Evolutionary conservation across 2,888 invertebrate genomes (phyloP), one percentile per base, ranked within the genome.

Genomic region (Drosophila pseudotalamancana): DNA sequence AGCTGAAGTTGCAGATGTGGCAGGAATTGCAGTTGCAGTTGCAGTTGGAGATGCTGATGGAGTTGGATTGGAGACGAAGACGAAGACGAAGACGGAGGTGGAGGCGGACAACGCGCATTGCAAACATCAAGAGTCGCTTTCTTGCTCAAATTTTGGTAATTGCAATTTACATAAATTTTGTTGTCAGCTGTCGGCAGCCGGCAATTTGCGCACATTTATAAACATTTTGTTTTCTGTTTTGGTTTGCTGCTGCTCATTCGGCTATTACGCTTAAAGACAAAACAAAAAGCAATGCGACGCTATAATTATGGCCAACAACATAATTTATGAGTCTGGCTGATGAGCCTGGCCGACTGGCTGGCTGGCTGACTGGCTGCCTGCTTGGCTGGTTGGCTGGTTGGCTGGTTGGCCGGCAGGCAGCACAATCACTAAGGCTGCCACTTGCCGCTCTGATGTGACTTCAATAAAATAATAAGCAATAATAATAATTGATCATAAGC

Each of bases 91-190:
- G n/a, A n/a, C n/a, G n/a, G n/a, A n/a, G n/a, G n/a, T n/a, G n/a
- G n/a, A 35, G n/a, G 49, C 6, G 43, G 27, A 50, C 37, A 49
- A 18, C 9, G 29, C 14, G 42, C 51, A 51, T 31, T 19, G 35
- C 25, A 9, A 23, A 23, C 45, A 29, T 35, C 35, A 34, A 31
- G 23, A 19, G 34, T 48, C 49, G 66, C 61, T 67, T 67, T 66
- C 75, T 62, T 71, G 51, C 61, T 55, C 62, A 66, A 37, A 70
- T 70, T 74, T 59, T 42, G 70, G 72, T 67, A 62, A 79, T 79
- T 79, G 77, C 72, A 76, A 77, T 77, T 77, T 80, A 68, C 76
- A 77, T 77, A 80, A 65, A 77, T 80, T 75, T 72, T 48, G 48
- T 65, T 75, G 79, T 75, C 76, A 76, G 76, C 79, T 76, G 76